Base-by-base conservation (phyloP, 2,113 vertebrate genomes). In the Coturnix japonica region DNA sequence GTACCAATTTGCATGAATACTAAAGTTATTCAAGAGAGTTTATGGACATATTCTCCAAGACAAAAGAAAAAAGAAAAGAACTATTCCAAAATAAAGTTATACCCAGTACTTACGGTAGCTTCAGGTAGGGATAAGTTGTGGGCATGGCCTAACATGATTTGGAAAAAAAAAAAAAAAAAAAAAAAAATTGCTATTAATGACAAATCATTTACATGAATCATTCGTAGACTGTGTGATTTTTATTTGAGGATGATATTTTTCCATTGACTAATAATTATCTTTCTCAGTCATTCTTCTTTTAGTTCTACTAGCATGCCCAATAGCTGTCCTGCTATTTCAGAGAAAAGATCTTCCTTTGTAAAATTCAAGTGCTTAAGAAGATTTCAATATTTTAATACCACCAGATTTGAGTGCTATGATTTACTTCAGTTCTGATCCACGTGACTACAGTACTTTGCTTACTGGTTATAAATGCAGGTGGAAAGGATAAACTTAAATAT, bases 161-260 rank as follows among this genome's bases (percentile, higher is more conserved):
- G 51, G 61, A 93, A 89, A 94, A 47, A 46, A 89, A 95, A 93
- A 89, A 94, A 46, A 43, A 89, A 95, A 94, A 95, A 78, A 74
- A 37, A 37, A 37, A 37, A 41, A 41, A 41, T 11, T 9, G 39
- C 25, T 81, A 12, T 74, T 97, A 95, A 95, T 90, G 84, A 96
- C 86, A 96, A 96, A 69, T 87, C 83, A 81, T 92, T 89, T 96
- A 22, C 69, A 72, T 96, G 95, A 97, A 28, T 96, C 64, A 88
- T 72, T 85, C 78, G 37, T 81, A 79, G 60, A 81, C 81, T 94
- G 85, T 61, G 91, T 83, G 90, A 94, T 87, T 96, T 97, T 95
- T 84, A 83, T 94, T 97, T 93, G 64, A 65, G 91, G 78, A 92
- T 95, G 69, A 33, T 75, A 81, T 95, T 94, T 96, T 95, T 73